phyloP scores from a whole-genome alignment of 35 echinoderm and acorn worm genomes.

The Apostichopus japonicus region DNA sequence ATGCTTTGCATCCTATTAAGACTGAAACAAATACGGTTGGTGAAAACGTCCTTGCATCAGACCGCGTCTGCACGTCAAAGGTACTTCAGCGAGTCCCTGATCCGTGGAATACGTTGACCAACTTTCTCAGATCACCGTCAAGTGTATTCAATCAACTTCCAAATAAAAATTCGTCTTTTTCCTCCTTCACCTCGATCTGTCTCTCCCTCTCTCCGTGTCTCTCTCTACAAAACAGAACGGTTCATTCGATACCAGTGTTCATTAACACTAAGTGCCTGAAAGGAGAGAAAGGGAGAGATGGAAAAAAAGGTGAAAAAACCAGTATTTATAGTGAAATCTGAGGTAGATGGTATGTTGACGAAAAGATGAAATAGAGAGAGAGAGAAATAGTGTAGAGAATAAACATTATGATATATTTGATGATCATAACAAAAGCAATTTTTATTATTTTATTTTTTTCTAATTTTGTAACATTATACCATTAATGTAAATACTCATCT shows the following conservation, averaged over 20 bases:
- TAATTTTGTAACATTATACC: no score
- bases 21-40: background rate
- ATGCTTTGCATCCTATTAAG: background rate
- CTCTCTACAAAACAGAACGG: background rate
- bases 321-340: background rate
- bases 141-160: background rate
- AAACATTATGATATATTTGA: no score
- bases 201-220: background rate
- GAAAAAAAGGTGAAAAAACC: background rate
- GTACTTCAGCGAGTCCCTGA: background rate
- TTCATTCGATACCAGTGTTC: conserved; percentile 9
- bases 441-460: no score
- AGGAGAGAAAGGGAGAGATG: background rate
- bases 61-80: background rate
- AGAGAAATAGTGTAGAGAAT: no score
- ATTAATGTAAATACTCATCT: no score
- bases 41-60: background rate
- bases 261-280: background rate
- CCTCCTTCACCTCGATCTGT: background rate
- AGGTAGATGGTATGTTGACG: background rate
- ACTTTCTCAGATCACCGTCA: background rate
- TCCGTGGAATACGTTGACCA: conserved; percentile 17
- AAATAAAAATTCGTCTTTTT: background rate
- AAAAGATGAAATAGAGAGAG: background rate
- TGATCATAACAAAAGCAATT: no score